These are phyloP conservation scores for Spisula solida DNA, from an alignment of 2,888 invertebrate species.

Conservation along the genomic window DNA sequence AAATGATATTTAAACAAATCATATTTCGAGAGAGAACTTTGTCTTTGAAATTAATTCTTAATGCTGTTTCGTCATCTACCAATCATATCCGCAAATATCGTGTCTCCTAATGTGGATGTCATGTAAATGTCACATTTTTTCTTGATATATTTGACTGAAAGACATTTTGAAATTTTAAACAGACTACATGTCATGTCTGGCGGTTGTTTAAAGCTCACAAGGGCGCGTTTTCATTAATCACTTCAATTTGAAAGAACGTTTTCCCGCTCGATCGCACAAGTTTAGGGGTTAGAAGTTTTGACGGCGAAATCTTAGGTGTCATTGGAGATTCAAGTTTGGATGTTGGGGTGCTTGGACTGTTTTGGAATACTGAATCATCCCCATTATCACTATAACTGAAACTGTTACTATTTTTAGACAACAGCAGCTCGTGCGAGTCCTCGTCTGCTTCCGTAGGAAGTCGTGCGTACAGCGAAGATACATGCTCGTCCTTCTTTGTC, in stretches of 20 bases:
- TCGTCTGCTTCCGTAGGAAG: constrained; percentile 69
- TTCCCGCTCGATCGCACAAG: constrained; percentile 53
- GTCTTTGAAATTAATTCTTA: neutral
- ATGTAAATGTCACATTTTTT: neutral
- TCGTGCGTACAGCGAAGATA: constrained; percentile 56
- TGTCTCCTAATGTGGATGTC: neutral
- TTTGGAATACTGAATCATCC: constrained; percentile 80
- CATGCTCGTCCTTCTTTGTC: constrained; percentile 27
- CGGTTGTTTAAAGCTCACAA: constrained; percentile 49
- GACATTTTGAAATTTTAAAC: neutral
- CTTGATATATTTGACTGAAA: constrained; percentile 1
- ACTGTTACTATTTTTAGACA: constrained; percentile 67
- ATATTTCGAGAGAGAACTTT: neutral
- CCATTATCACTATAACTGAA: constrained; percentile 73
- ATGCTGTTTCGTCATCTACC: neutral
- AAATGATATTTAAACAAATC: neutral
- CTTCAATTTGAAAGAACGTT: constrained; percentile 70
- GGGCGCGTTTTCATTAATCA: constrained; percentile 75
- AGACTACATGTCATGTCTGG: neutral
- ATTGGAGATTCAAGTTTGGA: constrained; percentile 59
- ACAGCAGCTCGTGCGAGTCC: constrained; percentile 64
- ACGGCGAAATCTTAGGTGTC: constrained; percentile 60
- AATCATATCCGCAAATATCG: neutral
- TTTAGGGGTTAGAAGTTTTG: constrained; percentile 63
- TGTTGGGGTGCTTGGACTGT: constrained; percentile 50